phyloP scores from a whole-genome alignment of 2,113 vertebrate species.

The Podarcis raffonei region DNA sequence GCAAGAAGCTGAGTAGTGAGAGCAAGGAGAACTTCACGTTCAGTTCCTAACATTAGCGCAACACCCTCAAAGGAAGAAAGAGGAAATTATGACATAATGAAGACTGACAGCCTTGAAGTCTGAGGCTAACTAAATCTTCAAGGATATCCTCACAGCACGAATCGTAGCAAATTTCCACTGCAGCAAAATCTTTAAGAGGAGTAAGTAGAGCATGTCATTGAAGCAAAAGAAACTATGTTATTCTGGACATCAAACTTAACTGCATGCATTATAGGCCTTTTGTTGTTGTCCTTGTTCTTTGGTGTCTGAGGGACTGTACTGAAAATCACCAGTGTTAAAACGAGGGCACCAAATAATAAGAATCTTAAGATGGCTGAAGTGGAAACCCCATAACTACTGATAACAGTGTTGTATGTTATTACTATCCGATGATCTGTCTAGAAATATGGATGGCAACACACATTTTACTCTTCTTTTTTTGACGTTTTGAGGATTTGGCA shows the following conservation, averaged over 20 bases:
- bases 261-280: not conserved
- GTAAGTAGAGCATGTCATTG: constrained; percentile 19
- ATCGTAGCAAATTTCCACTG: constrained; percentile 3
- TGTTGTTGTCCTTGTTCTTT: not conserved
- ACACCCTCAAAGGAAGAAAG: constrained; percentile 7
- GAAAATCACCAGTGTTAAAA: not conserved
- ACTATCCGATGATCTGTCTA: not conserved
- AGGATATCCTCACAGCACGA: constrained; percentile 9
- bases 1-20: not conserved
- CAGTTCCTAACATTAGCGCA: constrained; percentile 18
- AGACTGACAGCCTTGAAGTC: constrained; percentile 41
- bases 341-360: not conserved
- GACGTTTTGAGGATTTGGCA: not conserved
- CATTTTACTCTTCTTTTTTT: not conserved
- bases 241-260: not conserved
- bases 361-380: not conserved
- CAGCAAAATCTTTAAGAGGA: constrained; percentile 14
- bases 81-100: constrained; percentile 27
- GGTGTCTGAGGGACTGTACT: not conserved
- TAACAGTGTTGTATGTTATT: not conserved
- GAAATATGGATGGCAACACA: not conserved
- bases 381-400: not conserved
- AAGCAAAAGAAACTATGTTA: constrained; percentile 2
- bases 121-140: not conserved
- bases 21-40: constrained; percentile 31